Evolutionary conservation across 2,888 invertebrate genomes (phyloP), one percentile per base, ranked within the genome.

Genomic region (Leptopilina syphax): DNA sequence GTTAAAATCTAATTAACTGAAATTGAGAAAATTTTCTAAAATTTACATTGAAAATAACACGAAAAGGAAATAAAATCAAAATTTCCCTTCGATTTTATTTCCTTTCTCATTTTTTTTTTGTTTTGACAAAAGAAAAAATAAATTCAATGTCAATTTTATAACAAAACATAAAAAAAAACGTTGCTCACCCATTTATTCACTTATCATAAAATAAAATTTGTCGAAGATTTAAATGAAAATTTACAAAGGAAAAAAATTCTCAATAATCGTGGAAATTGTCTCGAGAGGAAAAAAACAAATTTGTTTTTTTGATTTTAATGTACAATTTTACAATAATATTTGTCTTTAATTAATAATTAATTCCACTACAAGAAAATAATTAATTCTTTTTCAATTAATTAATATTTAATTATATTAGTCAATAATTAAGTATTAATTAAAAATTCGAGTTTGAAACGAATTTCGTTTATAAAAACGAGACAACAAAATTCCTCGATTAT

Each of bases 31-130:
- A 63, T 7, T 60, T 50, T 10, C 12, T 9, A 60, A 60, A 60
- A 60, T n/a, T 63, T 9, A 24, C 63, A 63, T n/a, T 63, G 24
- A 63, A 63, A 24, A 63, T 63, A 10, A 24, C 5, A 44, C 8
- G 24, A 63, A 50, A 50, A 50, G 8, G 63, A 63, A 63, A 18
- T 63, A 24, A 63, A 63, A 63, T 57, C 73, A 50, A 73, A 24
- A 6, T 47, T 57, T 73, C 34, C 5, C 1, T 9, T 41, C 27
- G 34, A 57, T n/a, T n/a, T 73, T 9, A 73, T 6, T 67, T 67
- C 44, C 3, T 12, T 44, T 67, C 3, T 10, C 8, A 44, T 6
- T 44, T 8, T 44, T n/a, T 1, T 44, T 8, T 44, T 44, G 2
- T 34, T 34, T 34, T 34, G 34, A 3, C 4, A 44, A 6, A 44